Evolutionary conservation across 2,888 invertebrate genomes (phyloP), one percentile per base, ranked within the genome.

Genomic region (Rhimphoctona megacephalus): DNA sequence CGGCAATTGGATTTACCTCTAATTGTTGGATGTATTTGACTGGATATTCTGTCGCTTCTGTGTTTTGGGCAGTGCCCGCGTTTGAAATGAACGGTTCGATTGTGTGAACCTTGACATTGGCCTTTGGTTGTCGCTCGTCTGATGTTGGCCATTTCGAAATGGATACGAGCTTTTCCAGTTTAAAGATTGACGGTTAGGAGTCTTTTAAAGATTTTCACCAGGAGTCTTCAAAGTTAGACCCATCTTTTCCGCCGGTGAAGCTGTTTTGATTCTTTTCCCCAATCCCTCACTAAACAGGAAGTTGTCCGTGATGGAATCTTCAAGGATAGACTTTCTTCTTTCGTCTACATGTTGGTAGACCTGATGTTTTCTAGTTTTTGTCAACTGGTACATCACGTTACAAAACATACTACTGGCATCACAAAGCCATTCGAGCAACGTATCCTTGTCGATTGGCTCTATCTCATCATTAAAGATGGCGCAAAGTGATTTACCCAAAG

Each of bases 391-490:
- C n/a, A n/a, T n/a, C n/a, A n/a, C n/a, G n/a, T n/a, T n/a, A n/a
- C n/a, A n/a, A n/a, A n/a, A n/a, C n/a, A n/a, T n/a, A n/a, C n/a
- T n/a, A n/a, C n/a, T n/a, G n/a, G n/a, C n/a, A n/a, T n/a, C n/a
- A n/a, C n/a, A n/a, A n/a, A n/a, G n/a, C n/a, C n/a, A n/a, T n/a
- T n/a, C n/a, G n/a, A n/a, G n/a, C n/a, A n/a, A n/a, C n/a, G n/a
- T n/a, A n/a, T n/a, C n/a, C n/a, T n/a, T n/a, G n/a, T n/a, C n/a
- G n/a, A n/a, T n/a, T n/a, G n/a, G n/a, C n/a, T 81, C 72, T 14
- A 64, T 43, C n/a, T 49, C 80, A 49, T 82, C 82, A n/a, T 82
- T 77, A 33, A 82, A 61, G 19, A 82, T 77, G 33, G 70, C 64
- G 30, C 69, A 76, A 2, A 77, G n/a, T 1, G 61, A 30, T 22